Evolutionary conservation across 2,797 vertebrate genomes (phyloP).

Genomic region (Botia kubotai): DNA sequence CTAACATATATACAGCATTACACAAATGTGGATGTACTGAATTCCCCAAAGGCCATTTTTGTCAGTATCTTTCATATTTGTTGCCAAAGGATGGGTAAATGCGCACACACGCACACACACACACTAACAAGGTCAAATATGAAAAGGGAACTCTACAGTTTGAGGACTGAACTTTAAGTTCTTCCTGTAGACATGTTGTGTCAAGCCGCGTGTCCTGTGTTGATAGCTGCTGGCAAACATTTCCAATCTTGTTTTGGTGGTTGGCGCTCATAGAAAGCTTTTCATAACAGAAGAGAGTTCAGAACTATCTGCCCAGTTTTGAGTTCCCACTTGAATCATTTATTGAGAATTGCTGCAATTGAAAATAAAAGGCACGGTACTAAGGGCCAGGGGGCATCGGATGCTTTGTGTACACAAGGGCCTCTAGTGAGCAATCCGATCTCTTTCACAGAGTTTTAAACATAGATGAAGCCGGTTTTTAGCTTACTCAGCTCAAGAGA

Average conservation of each 20-base stretch:
- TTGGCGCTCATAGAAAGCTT: constrained; percentile 18
- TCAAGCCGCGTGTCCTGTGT: not conserved
- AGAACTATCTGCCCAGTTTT: constrained; percentile 23
- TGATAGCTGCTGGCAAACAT: constrained; percentile 11
- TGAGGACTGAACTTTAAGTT: not conserved
- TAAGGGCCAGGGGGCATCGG: constrained; percentile 2
- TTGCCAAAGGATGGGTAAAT: no score
- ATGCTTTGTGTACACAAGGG: constrained; percentile 5
- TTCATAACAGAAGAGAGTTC: constrained; percentile 8
- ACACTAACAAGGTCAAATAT: constrained; percentile 1
- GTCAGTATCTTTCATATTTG: no score
- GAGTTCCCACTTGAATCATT: constrained; percentile 41
- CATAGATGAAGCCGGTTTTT: not conserved
- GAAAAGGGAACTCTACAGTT: not conserved
- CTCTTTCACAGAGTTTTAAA: constrained; percentile 20
- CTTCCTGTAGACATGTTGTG: not conserved
- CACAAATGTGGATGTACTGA: no score
- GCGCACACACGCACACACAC: not conserved
- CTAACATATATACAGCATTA: no score
- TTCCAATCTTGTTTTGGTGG: constrained; percentile 28
- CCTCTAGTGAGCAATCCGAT: not conserved
- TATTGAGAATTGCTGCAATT: constrained; percentile 25
- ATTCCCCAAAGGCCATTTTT: no score
- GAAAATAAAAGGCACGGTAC: constrained; percentile 23
- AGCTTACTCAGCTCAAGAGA: constrained; percentile 14